Evolutionary conservation across 2,113 vertebrate species (phyloP).

Genomic region (Carettochelys insculpta): DNA sequence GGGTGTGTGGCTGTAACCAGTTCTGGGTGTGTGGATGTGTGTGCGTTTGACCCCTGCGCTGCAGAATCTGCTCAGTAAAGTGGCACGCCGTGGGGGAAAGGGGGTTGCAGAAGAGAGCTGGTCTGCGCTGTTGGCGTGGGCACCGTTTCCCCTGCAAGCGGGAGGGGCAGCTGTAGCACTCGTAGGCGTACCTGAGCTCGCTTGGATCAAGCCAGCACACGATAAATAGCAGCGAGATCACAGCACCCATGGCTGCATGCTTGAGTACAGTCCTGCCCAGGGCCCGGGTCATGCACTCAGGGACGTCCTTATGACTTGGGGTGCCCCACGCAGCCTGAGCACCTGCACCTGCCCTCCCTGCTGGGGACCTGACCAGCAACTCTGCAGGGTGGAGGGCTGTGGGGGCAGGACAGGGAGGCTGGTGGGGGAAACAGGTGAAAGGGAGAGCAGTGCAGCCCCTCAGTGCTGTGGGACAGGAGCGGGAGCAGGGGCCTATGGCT

Average conservation of each 20-base stretch:
- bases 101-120: not conserved
- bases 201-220: not conserved
- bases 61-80: not conserved
- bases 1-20: not conserved
- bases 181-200: not conserved
- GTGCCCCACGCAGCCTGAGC: too few relatives aligned
- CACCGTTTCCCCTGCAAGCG: not conserved
- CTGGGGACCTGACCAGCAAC: too few relatives aligned
- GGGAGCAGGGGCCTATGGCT: too few relatives aligned
- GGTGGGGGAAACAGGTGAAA: too few relatives aligned
- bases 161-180: not conserved
- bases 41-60: not conserved
- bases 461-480: too few relatives aligned
- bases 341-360: too few relatives aligned
- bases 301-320: too few relatives aligned
- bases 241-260: not conserved
- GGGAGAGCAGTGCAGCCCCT: too few relatives aligned
- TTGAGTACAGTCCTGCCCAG: not conserved
- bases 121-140: not conserved
- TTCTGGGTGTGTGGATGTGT: rapidly evolving
- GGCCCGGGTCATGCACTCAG: not conserved
- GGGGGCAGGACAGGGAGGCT: too few relatives aligned
- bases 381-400: too few relatives aligned
- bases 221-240: not conserved
- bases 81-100: not conserved